phyloP scores from a whole-genome alignment of 2,888 invertebrate genomes.

The Archips crataeganus region DNA sequence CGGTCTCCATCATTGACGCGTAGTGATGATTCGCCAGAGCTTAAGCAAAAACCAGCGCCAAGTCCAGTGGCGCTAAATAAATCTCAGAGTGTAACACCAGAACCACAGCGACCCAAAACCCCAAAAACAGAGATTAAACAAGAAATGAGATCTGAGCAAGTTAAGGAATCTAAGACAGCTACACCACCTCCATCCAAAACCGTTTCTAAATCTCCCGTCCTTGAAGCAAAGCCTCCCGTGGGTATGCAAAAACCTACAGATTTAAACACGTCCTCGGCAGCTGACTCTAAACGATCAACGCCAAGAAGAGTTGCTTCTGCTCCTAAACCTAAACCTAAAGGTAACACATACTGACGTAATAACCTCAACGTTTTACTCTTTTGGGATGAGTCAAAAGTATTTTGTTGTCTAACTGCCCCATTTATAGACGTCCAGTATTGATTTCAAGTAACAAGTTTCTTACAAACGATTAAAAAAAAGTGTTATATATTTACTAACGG shows the following conservation, averaged over 20 bases:
- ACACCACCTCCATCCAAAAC: constrained; percentile 64
- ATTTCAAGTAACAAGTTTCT: background rate
- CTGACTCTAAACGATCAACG: constrained; percentile 73
- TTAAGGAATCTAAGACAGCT: constrained; percentile 55
- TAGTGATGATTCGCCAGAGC: constrained; percentile 82
- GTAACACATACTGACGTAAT: constrained; percentile 56
- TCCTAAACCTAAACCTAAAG: constrained; percentile 77
- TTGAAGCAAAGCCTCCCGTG: constrained; percentile 63
- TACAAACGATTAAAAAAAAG: no score
- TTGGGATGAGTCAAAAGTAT: constrained; percentile 67
- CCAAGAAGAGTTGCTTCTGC: constrained; percentile 77
- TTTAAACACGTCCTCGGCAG: constrained; percentile 61
- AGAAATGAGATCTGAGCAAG: constrained; percentile 55
- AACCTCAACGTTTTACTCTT: constrained; percentile 30
- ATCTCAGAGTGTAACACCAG: constrained; percentile 65
- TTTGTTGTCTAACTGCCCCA: background rate
- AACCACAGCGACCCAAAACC: constrained; percentile 73
- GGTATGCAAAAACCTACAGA: constrained; percentile 73
- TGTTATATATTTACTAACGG: no score
- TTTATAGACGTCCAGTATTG: background rate
- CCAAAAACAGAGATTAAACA: constrained; percentile 68
- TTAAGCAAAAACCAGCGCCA: constrained; percentile 63
- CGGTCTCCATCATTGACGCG: constrained; percentile 81
- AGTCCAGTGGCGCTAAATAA: constrained; percentile 60
- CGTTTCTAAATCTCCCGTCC: constrained; percentile 65